These are phyloP conservation scores for Diplosoma virens DNA, from an alignment of 23 tunicate species.

Conservation along the genomic window DNA sequence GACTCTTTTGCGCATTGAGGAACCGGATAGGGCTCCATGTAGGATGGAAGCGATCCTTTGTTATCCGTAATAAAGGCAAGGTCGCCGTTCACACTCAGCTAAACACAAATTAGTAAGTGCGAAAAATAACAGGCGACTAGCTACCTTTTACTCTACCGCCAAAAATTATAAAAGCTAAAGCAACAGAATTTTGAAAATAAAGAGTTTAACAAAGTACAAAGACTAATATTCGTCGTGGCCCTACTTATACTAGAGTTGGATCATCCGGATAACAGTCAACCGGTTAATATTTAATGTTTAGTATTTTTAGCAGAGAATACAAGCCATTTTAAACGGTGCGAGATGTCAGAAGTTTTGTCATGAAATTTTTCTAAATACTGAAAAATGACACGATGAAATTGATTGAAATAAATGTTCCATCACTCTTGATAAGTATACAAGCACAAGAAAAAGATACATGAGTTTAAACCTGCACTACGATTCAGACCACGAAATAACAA, in stretches of 20 bases:
- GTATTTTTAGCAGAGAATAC: slow-evolving; percentile 60
- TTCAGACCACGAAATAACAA: slow-evolving; percentile 39
- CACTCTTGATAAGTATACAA: slow-evolving; percentile 48
- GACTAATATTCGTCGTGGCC: too few relatives aligned
- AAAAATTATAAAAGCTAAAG: too few relatives aligned
- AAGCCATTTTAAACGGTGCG: slow-evolving; percentile 44
- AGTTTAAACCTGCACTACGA: slow-evolving; percentile 53
- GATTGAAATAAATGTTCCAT: slow-evolving; percentile 43
- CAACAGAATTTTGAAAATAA: too few relatives aligned
- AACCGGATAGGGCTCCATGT: slow-evolving; percentile 34
- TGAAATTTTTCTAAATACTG: slow-evolving; percentile 46
- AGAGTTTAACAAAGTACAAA: too few relatives aligned
- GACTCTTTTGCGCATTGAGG: slow-evolving; percentile 30
- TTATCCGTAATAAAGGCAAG: slow-evolving; percentile 48
- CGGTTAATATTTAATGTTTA: too few relatives aligned
- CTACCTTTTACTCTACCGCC: too few relatives aligned
- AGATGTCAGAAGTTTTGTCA: slow-evolving; percentile 45
- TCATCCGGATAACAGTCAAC: too few relatives aligned
- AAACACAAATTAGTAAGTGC: not conserved
- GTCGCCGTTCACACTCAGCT: slow-evolving; percentile 68
- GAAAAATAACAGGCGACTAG: not conserved
- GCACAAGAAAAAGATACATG: slow-evolving; percentile 44
- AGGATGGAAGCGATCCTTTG: slow-evolving; percentile 44
- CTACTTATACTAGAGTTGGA: too few relatives aligned
- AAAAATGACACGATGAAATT: slow-evolving; percentile 26